Percentiles rank a stretch among this genome's conserved stretches.
Conservation (phyloP, 2,797 vertebrate genomes). For the Simalia tracyae region DNA sequence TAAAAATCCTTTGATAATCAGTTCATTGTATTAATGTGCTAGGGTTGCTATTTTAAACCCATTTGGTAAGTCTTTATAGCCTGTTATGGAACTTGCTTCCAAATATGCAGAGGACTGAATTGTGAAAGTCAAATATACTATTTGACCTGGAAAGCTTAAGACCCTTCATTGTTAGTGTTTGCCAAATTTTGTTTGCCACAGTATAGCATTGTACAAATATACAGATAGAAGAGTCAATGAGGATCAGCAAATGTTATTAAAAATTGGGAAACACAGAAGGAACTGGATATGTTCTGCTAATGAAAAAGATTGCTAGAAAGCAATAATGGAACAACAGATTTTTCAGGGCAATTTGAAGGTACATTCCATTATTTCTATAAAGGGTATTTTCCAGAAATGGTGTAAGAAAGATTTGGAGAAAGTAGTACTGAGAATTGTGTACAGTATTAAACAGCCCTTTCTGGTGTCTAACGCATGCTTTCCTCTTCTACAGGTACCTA, state of each 20-base stretch:
- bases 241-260: not conserved
- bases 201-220: not conserved
- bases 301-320: not conserved
- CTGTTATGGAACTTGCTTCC: not conserved
- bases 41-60: not conserved
- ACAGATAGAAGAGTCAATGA: not conserved
- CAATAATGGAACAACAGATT: not conserved
- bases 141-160: not conserved
- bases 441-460: not conserved
- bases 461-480: not conserved
- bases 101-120: not conserved
- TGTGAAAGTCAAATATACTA: not conserved
- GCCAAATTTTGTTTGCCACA: not conserved
- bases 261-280: not conserved
- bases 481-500: not conserved
- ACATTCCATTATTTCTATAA: not conserved
- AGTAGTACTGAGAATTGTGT: not conserved
- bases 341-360: not conserved
- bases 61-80: not conserved
- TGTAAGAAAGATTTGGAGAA: not conserved
- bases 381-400: not conserved
- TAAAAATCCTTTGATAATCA: not conserved
- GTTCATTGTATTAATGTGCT: not conserved
- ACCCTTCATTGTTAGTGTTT: not conserved
- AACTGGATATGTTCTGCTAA: not conserved